phyloP scores from a whole-genome alignment of 1,140 invertebrate genomes.

The Tetramorium simillimum region DNA sequence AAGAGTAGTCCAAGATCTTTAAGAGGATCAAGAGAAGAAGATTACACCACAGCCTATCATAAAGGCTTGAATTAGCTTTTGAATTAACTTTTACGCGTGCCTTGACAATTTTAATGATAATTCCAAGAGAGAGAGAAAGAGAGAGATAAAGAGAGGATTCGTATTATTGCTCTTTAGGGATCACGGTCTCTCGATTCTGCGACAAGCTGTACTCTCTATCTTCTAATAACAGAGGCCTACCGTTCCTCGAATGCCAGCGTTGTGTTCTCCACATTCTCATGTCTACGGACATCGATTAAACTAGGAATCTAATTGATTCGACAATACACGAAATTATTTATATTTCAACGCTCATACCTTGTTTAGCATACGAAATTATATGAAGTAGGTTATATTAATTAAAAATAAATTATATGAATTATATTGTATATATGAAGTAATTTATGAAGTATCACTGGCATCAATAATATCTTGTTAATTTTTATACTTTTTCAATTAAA shows the following conservation, averaged over 20 bases:
- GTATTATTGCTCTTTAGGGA: slow-evolving; percentile 86
- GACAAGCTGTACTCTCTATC: slow-evolving; percentile 77
- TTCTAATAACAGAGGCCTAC: slow-evolving; percentile 82
- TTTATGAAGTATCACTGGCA: background rate
- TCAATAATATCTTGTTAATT: background rate
- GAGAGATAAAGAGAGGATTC: slow-evolving; percentile 81
- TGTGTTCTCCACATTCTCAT: slow-evolving; percentile 52
- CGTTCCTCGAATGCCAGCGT: slow-evolving; percentile 68
- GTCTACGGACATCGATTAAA: slow-evolving; percentile 23
- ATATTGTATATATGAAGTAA: too few species aligned
- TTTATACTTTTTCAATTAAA: background rate
- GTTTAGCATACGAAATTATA: background rate
- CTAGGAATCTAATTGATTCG: slow-evolving; percentile 35
- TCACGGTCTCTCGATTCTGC: slow-evolving; percentile 81
- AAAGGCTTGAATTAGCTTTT: slow-evolving; percentile 76
- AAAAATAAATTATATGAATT: too few species aligned
- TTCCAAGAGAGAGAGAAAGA: slow-evolving; percentile 59
- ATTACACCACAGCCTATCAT: slow-evolving; percentile 75
- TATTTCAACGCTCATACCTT: background rate
- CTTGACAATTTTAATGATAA: slow-evolving; percentile 79
- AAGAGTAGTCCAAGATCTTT: slow-evolving; percentile 56
- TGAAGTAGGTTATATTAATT: too few species aligned
- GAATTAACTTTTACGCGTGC: slow-evolving; percentile 54
- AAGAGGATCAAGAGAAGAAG: slow-evolving; percentile 67
- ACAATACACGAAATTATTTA: background rate